phyloP scores from a whole-genome alignment of 2,888 invertebrate species.

The Drosophila paramelanica region DNA sequence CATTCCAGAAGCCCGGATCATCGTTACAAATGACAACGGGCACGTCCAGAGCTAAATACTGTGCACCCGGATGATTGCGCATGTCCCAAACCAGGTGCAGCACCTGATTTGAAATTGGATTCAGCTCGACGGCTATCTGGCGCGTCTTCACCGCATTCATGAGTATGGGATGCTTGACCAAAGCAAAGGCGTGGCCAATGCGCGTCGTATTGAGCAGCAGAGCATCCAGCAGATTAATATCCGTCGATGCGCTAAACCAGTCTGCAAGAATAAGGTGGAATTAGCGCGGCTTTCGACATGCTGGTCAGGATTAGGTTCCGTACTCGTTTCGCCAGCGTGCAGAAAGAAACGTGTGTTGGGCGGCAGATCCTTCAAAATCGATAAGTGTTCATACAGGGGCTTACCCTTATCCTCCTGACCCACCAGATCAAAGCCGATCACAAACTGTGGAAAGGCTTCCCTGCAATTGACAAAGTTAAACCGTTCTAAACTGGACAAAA shows the following conservation, averaged over 20 bases:
- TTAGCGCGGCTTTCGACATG: background rate
- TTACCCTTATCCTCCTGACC: slow-evolving; percentile 88
- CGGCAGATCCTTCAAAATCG: slow-evolving; percentile 71
- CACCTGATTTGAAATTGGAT: slow-evolving; percentile 85
- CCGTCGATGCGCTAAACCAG: slow-evolving; percentile 86
- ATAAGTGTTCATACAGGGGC: slow-evolving; percentile 84
- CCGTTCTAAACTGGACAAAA: background rate
- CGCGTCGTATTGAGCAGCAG: slow-evolving; percentile 83
- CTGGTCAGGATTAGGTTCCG: slow-evolving; percentile 1
- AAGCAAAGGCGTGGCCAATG: slow-evolving; percentile 84
- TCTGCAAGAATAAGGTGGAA: slow-evolving; percentile 71
- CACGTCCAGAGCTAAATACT: slow-evolving; percentile 86
- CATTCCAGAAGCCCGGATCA: slow-evolving; percentile 88
- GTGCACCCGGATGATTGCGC: slow-evolving; percentile 88
- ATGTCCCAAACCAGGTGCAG: slow-evolving; percentile 87
- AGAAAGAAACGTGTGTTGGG: slow-evolving; percentile 86
- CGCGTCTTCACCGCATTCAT: slow-evolving; percentile 81
- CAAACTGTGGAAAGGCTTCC: slow-evolving; percentile 85
- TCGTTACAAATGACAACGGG: slow-evolving; percentile 88
- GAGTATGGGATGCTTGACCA: slow-evolving; percentile 84
- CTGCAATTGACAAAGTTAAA: slow-evolving; percentile 52
- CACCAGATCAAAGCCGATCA: slow-evolving; percentile 89
- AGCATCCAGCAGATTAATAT: slow-evolving; percentile 87
- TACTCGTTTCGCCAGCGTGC: slow-evolving; percentile 89
- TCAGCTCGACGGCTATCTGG: slow-evolving; percentile 83